A percentile compares a stretch with the other conserved stretches of the same genome.
Evolutionary conservation across 2,797 vertebrate genomes (phyloP).

Genomic region (Spinus olivaceus): DNA sequence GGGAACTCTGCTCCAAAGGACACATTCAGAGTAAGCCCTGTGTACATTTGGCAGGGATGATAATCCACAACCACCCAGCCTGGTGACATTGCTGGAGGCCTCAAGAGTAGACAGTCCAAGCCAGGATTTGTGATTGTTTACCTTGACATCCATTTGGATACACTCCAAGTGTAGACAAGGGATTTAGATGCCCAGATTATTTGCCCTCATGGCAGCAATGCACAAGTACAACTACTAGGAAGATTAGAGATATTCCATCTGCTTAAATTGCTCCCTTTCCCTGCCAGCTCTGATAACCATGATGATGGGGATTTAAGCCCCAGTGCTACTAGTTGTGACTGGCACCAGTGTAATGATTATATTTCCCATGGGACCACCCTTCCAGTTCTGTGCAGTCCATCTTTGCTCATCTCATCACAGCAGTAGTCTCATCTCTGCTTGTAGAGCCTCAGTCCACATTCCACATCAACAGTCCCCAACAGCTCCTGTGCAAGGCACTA

Average conservation of each 20-base stretch:
- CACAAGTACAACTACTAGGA: constrained; percentile 40
- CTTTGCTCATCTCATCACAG: neutral
- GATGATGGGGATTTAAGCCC: constrained; percentile 24
- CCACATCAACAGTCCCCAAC: neutral
- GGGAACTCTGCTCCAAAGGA: neutral
- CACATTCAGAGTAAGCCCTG: neutral
- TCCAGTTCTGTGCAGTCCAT: neutral
- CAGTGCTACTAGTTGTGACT: neutral
- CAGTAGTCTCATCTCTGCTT: neutral
- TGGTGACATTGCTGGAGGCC: neutral
- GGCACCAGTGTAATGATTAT: neutral
- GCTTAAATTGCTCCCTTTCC: constrained; percentile 46
- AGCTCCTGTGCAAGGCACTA: neutral
- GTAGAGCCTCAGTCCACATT: neutral
- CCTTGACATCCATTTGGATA: constrained; percentile 56
- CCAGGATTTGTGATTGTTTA: constrained; percentile 45
- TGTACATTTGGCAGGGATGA: neutral
- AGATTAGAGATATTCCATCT: constrained; percentile 58
- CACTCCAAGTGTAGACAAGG: constrained; percentile 52
- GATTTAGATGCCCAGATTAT: constrained; percentile 64
- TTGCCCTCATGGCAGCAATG: constrained; percentile 28
- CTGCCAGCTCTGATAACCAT: constrained; percentile 22
- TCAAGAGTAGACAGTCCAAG: neutral
- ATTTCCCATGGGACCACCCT: neutral
- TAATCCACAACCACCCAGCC: neutral